Base-by-base conservation (phyloP, 2,888 invertebrate genomes). In the Xylota segnis region DNA sequence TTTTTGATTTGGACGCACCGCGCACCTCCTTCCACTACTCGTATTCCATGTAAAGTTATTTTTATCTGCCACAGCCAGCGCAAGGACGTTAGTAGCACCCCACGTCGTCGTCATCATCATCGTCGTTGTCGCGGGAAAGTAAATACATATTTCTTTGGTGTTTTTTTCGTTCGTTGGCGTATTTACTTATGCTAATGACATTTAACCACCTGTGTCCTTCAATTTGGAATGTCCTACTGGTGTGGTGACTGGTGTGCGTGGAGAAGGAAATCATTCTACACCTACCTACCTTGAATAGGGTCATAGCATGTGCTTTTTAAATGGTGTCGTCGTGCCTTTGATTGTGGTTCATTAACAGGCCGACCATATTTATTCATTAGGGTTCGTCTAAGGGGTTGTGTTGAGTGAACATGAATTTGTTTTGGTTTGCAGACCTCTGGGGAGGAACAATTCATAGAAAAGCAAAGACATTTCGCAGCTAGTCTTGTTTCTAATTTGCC, bases 131-230 rank as follows among this genome's bases (percentile, higher is more conserved):
- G 52, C 18, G 34, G 14, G 47, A 16, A 52, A 47, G 52, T 52
- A 16, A 61, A 52, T 61, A 61, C 18, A 34, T 34, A 7, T 50
- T 47, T 12, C 18, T 7, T 75, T 52, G 5, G 6, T 4, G 34
- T 52, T 16, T 29, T 16, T 37, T 12, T n/a, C n/a, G 29, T 4
- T 23, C 40, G 29, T 68, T 59, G 52, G 50, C 47, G 23, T 68
- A 54, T 72, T 72, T 56, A 56, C 32, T 61, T 68, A 70, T 78
- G 74, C 23, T 70, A 74, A 78, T 74, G 61, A 78, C 78, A 65
- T 65, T 65, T 43, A 75, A 70, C 63, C 75, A 84, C 52, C 79
- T 79, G 79, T 52, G 63, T 54, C 74, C 66, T 66, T 65, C 43
- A 66, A 37, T 65, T 71, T 52, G 40, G 18, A 56, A 50, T 52